phyloP scores from a whole-genome alignment of 2,113 vertebrate genomes.

The pig (Sus scrofa) region T2T-Sscrofa CM000812.6:24132001-24132500 shows the following conservation, averaged over 20 bases:
- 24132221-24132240: neutral
- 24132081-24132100: neutral
- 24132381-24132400: slow-evolving; percentile 21
- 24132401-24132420: no score
- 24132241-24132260: neutral
- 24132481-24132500: no score
- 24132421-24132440: no score
- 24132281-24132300: neutral
- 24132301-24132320: neutral
- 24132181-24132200: neutral
- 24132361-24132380: neutral
- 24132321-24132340: neutral
- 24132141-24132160: neutral
- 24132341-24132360: slow-evolving; percentile 1
- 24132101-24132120: neutral
- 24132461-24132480: no score
- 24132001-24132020: neutral
- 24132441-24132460: no score
- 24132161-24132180: neutral
- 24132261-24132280: neutral
- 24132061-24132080: neutral
- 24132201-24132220: neutral
- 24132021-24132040: neutral
- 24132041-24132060: neutral
- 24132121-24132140: neutral